Evolutionary conservation across 2,888 invertebrate species (phyloP).

Genomic region (Junonia oenone): DNA sequence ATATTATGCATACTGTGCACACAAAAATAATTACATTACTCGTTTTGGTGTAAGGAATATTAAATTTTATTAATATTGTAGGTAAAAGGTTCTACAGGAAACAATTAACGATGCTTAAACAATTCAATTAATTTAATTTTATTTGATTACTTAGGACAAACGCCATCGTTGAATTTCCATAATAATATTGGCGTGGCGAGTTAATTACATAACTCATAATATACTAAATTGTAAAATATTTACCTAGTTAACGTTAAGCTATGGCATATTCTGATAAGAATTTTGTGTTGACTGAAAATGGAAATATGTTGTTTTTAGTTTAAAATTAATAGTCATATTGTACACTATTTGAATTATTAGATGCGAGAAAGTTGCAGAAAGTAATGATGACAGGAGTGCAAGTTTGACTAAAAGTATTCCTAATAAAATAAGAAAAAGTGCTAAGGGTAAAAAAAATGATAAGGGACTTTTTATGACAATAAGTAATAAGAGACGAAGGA

Average conservation of each 20-base stretch:
- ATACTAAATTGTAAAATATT: background rate
- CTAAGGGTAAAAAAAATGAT: too few relatives aligned
- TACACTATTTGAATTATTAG: too few relatives aligned
- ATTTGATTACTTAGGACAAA: constrained; percentile 6
- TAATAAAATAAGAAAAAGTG: too few relatives aligned
- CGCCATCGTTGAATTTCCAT: constrained; percentile 10
- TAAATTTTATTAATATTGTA: background rate
- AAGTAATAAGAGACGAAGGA: too few relatives aligned
- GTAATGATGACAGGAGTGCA: too few relatives aligned
- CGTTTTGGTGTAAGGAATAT: background rate
- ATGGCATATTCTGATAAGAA: background rate
- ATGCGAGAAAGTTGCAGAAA: too few relatives aligned
- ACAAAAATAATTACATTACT: too few relatives aligned
- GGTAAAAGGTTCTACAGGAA: background rate
- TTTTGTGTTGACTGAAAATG: background rate
- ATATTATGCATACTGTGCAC: too few relatives aligned
- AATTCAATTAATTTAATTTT: background rate
- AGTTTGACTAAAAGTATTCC: too few relatives aligned
- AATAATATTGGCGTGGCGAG: constrained; percentile 4
- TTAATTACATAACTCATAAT: too few relatives aligned
- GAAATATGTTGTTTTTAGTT: background rate
- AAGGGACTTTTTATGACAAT: too few relatives aligned
- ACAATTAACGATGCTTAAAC: background rate
- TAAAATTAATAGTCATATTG: too few relatives aligned
- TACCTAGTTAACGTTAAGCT: background rate